Percentiles rank a stretch among this genome's conserved stretches.
These are phyloP conservation scores for Siniperca obscura DNA, from an alignment of 2,797 vertebrate genomes.

Conservation along the genomic window DNA sequence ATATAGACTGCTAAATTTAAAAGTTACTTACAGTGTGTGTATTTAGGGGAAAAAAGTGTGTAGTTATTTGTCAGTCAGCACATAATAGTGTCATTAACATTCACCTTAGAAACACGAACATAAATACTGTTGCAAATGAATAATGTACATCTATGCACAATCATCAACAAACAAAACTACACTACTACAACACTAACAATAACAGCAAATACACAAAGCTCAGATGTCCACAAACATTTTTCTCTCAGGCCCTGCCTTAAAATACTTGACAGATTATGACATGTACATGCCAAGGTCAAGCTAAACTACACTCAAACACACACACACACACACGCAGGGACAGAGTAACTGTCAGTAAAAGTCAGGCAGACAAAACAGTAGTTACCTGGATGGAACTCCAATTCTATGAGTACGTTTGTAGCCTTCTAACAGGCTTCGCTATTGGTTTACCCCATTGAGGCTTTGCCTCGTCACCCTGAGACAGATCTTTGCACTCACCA, in stretches of 20 bases:
- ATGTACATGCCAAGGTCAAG: conserved; percentile 20
- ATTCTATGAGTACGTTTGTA: not conserved
- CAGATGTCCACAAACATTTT: not conserved
- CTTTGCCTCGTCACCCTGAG: not conserved
- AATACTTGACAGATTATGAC: conserved; percentile 7
- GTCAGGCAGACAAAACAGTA: not conserved
- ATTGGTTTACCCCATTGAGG: not conserved
- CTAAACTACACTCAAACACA: not conserved
- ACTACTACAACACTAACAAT: not conserved
- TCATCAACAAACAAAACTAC: not conserved
- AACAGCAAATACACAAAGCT: not conserved
- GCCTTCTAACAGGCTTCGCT: not conserved
- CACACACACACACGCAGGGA: not conserved
- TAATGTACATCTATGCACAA: not conserved
- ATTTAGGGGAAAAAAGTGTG: not conserved
- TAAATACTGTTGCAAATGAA: not conserved
- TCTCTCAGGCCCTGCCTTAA: conserved; percentile 18
- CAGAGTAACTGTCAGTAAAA: not conserved
- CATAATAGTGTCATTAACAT: not conserved
- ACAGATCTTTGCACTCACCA: not conserved
- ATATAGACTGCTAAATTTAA: not conserved
- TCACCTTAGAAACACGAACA: not conserved
- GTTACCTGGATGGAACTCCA: not conserved
- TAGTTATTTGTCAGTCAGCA: not conserved
- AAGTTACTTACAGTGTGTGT: not conserved